Evolutionary conservation across 2,888 invertebrate genomes (phyloP), one percentile per base, ranked within the genome.

Genomic region (Tetropium fuscum): DNA sequence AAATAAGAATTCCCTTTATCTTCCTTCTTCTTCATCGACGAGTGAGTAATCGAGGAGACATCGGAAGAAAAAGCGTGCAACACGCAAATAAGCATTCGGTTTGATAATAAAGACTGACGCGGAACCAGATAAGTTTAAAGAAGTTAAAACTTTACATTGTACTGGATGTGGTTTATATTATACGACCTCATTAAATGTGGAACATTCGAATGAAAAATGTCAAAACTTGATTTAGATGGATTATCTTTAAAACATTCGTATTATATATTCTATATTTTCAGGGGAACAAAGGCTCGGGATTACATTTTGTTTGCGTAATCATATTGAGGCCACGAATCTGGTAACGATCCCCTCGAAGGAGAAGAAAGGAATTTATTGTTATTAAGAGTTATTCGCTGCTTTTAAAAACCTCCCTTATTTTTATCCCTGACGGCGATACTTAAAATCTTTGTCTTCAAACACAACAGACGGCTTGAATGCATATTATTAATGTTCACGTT

Each of bases 271-370:
- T n/a, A 41, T 2, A 34, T 13, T 34, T 15, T 6, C 11, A 8
- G 11, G 8, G 27, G 25, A 44, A 27, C 13, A 43, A n/a, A 19
- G 22, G 27, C 27, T n/a, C n/a, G n/a, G 10, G 13, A 44, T 22
- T 44, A 44, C 16, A 44, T 44, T 44, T 44, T 44, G 27, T 44
- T 44, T 44, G n/a, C 27, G 16, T 44, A 44, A 44, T 44, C 27
- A 22, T 16, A 16, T 44, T 11, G 44, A 44, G 27, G 13, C 27
- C 16, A 3, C 16, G 27, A 48, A 34, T 19, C 34, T 36, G 34
- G 22, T 48, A 48, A 48, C 44, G 44, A 34, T 34, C 13, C 22
- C 22, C 25, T 7, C 36, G 15, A 7, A 48, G 25, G n/a, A 48
- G 48, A 36, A 25, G 48, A 36, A 48, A 36, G 25, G 48, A 36